Evolutionary conservation across 2,113 vertebrate genomes (phyloP).

Genomic region (Toxotes jaculatrix): DNA sequence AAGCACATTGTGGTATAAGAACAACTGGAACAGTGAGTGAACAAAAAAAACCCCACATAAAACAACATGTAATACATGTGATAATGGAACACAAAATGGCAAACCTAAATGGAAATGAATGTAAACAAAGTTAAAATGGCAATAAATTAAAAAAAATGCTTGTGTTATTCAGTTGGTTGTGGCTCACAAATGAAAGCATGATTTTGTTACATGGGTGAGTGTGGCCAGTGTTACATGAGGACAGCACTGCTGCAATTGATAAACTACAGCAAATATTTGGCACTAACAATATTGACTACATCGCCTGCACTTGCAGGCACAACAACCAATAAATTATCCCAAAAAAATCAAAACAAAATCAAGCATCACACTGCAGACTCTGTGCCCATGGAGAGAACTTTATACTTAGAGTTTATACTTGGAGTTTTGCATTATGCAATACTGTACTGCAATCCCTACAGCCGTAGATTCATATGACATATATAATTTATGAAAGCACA

Average conservation of each 20-base stretch:
- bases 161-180: constrained; percentile 33
- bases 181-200: constrained; percentile 40
- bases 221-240: constrained; percentile 8
- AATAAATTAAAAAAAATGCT: constrained; percentile 17
- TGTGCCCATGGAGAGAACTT: not conserved
- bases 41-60: constrained; percentile 25
- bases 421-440: not conserved
- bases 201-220: constrained; percentile 12
- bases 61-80: constrained; percentile 20
- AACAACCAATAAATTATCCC: not conserved
- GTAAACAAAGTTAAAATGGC: constrained; percentile 39
- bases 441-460: constrained; percentile 1
- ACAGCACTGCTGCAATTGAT: constrained; percentile 24
- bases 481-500: constrained; percentile 19
- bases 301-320: constrained; percentile 18
- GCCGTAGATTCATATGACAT: not conserved
- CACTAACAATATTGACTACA: constrained; percentile 20
- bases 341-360: not conserved
- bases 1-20: constrained; percentile 37
- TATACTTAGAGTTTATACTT: not conserved
- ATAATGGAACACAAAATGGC: constrained; percentile 26
- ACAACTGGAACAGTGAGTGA: constrained; percentile 6
- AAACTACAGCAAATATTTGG: constrained; percentile 38
- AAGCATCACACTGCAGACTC: not conserved
- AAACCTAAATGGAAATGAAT: constrained; percentile 5